Evolutionary conservation across 1,140 invertebrate species (phyloP), one percentile per base, ranked within the genome.

Genomic region (Lordiphosa collinella): DNA sequence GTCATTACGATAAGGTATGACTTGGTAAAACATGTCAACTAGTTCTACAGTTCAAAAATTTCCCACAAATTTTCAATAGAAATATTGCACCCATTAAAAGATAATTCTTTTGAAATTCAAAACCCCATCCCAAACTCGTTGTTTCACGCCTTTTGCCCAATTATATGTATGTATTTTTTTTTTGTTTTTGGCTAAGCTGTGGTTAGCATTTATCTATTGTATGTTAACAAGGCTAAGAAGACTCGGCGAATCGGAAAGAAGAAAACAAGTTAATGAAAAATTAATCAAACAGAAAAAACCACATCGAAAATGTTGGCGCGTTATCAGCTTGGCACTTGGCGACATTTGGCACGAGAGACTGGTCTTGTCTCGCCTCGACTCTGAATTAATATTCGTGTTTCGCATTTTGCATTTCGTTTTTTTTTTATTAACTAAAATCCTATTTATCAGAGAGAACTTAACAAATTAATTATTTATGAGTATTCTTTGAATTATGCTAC

Each of bases 381-480:
- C 5, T 62, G 40, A 79, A 79, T 79, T 72, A 68, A 68, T 68
- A 67, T 79, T 60, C 40, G 41, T 58, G 50, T 50, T 36, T 36
- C 48, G 16, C 49, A 54, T 60, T 67, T 68, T 37, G 62, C 50
- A 63, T 61, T 54, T 65, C 43, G 34, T 79, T 79, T 79, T 79
- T 73, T 79, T 79, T 79, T 79, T 79, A 79, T 79, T 79, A 52
- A 60, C 56, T 73, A 50, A 29, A 79, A 65, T 79, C 43, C 65
- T 79, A 68, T 68, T 54, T 79, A 68, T 68, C 52, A 56, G 12
- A 53, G 12, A 53, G 25, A 31, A 44, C 61, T 75, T 82, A 80
- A 41, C 7, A 67, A n/a, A n/a, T 59, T 71, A 76, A 67, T 63
- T 67, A 54, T 61, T 55, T 43, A 75, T 72, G 58, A 76, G 70